Evolutionary conservation across 2,888 invertebrate species (phyloP), one percentile per base, ranked within the genome.

Genomic region (Phortica okadai): DNA sequence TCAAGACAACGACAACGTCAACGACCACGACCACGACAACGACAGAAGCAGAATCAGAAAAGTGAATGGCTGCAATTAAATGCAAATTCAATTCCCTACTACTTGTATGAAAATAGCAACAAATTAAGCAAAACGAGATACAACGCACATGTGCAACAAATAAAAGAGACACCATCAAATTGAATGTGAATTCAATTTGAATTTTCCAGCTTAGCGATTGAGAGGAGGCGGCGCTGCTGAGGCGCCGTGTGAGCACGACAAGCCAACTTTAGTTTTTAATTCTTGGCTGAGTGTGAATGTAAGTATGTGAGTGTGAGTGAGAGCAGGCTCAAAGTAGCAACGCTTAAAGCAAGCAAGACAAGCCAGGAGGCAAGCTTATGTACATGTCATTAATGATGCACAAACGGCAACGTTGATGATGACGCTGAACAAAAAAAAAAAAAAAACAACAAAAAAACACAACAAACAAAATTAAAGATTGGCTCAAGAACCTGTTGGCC

Each of bases 61-160:
- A 72, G 72, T 72, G 72, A 72, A 72, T 72, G 72, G 72, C 45
- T 72, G 54, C 25, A 50, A 50, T 50, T 50, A 50, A 50, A 50
- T 50, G 50, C 50, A 50, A 50, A 50, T 14, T 50, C 50, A 50
- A 14, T 50, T 50, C 50, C 50, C 5, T 50, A 14, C 50, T 14
- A 21, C 21, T 21, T 21, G 21, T 21, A 50, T 11, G 14, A 50
- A 50, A 50, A 50, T 6, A 50, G 14, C 50, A 50, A 50, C 50
- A 50, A 14, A 50, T 50, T 50, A 50, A 50, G 10, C 8, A 50
- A 6, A 50, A 50, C 50, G 14, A 50, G 50, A 11, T 50, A 6
- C 8, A 50, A 50, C 14, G 50, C 50, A 50, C 8, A 50, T 11
- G 50, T 50, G 14, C 8, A 50, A 2, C 50, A 50, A 50, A 50